A percentile compares a stretch with the other conserved stretches of the same genome.
These are phyloP conservation scores for Pithys albifrons DNA, from an alignment of 2,113 vertebrate genomes.

Conservation along the genomic window DNA sequence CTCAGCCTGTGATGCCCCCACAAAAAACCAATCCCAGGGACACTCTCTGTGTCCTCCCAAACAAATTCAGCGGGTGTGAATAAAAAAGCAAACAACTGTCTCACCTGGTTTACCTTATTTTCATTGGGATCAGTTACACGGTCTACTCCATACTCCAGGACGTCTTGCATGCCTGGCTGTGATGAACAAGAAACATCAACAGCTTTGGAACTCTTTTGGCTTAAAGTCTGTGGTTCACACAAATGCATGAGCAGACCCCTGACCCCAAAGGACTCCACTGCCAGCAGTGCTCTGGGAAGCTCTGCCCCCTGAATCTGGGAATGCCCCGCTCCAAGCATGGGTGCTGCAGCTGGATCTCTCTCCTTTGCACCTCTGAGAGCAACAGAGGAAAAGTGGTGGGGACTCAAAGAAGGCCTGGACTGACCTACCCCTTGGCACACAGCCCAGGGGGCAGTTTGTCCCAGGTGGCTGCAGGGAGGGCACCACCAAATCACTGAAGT, in stretches of 20 bases:
- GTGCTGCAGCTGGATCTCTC: neutral
- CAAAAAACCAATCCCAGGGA: neutral
- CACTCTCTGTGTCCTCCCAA: neutral
- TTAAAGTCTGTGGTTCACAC: neutral
- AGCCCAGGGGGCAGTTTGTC: neutral
- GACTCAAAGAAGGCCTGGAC: neutral
- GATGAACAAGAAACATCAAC: neutral
- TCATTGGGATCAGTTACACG: slow-evolving; percentile 84
- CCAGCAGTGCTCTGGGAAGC: neutral
- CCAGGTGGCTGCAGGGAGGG: neutral
- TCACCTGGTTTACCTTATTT: slow-evolving; percentile 90
- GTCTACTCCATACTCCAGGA: slow-evolving; percentile 89
- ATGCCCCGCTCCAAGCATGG: accelerated
- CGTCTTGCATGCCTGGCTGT: slow-evolving; percentile 87
- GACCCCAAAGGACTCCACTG: neutral
- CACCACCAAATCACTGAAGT: neutral
- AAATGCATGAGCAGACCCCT: neutral
- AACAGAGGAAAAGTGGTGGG: neutral
- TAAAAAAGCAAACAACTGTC: neutral
- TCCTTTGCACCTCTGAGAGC: neutral
- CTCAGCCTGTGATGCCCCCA: neutral
- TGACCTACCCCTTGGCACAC: neutral
- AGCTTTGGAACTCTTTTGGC: neutral
- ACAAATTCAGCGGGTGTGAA: neutral
- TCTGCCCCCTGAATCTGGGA: neutral